Evolutionary conservation across 2,888 invertebrate genomes (phyloP).

Genomic region (Drosophila infuscata): DNA sequence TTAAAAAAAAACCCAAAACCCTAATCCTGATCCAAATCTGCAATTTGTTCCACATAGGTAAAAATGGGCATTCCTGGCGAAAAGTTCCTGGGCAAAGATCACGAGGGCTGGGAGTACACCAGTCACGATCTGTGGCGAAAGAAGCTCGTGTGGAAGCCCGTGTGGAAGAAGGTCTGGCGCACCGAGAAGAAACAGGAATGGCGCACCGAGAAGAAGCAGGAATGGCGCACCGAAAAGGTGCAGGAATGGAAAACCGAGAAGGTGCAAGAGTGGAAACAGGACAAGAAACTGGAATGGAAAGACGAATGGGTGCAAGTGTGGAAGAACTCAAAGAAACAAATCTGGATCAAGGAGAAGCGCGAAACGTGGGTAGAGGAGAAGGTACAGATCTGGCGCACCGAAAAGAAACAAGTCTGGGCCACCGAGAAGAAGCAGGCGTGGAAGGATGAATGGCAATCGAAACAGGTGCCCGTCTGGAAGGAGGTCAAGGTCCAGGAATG

Average conservation of each 20-base stretch:
- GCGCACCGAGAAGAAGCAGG: slow-evolving; percentile 90
- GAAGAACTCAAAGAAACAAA: slow-evolving; percentile 92
- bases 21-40: background rate
- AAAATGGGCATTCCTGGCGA: slow-evolving; percentile 91
- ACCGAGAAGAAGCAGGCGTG: slow-evolving; percentile 91
- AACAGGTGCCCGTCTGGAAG: slow-evolving; percentile 91
- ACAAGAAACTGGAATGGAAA: slow-evolving; percentile 89
- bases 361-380: slow-evolving; percentile 91
- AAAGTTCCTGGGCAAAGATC: slow-evolving; percentile 92
- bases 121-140: slow-evolving; percentile 95
- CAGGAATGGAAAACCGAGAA: slow-evolving; percentile 91
- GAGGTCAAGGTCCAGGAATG: slow-evolving; percentile 89
- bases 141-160: slow-evolving; percentile 89
- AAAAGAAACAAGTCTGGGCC: slow-evolving; percentile 87
- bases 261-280: slow-evolving; percentile 92
- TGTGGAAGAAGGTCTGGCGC: slow-evolving; percentile 92
- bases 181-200: slow-evolving; percentile 91
- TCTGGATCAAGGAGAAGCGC: slow-evolving; percentile 92
- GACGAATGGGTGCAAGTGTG: slow-evolving; percentile 87
- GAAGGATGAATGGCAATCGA: slow-evolving; percentile 89
- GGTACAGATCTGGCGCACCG: slow-evolving; percentile 88
- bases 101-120: slow-evolving; percentile 93
- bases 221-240: slow-evolving; percentile 87
- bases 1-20: background rate
- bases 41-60: slow-evolving; percentile 62